Base-by-base conservation (phyloP, 2,888 invertebrate genomes). In the Noctua janthe region DNA sequence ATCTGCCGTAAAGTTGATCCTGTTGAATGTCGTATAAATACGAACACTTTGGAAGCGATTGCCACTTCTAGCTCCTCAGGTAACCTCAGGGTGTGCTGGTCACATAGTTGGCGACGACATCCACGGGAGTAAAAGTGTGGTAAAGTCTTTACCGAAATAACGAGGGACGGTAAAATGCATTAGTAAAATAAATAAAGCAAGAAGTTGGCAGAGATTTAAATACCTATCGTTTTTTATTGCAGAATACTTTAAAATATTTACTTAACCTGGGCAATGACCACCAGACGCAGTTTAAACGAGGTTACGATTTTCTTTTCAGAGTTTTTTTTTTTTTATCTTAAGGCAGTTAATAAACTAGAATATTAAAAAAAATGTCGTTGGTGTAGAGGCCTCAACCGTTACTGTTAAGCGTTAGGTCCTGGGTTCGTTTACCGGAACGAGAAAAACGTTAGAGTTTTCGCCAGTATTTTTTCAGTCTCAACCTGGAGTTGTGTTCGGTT, bases 191-290 rank as follows among this genome's bases (percentile, higher is more conserved):
- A 56, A 81, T 54, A 76, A 29, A 81, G 17, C 35, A 17, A 71
- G 49, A 35, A 7, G 39, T 71, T 81, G 81, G 71, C 71, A 76
- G n/a, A 59, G 39, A 74, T 81, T 70, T 74, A 2, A 64, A 64
- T 74, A 43, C 29, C 59, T 29, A 54, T 20, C n/a, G 5, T 20
- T 47, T 82, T 75, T 76, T 54, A 76, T 72, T 82, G 59, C 59
- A 20, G 43, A 35, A 71, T 59, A 82, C 59, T 67, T 71, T 29
- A 67, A 71, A 82, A 71, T 76, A 76, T 71, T 76, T 81, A 76
- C 82, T 67, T 59, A 67, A 47, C 1, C 20, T 35, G 76, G 49
- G 17, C 80, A 75, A 29, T 66, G 75, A 71, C 39, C 71, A 20
- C 43, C 47, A 35, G 2, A 10, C 13, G 23, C 49, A 51, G 43